A percentile compares a stretch with the other conserved stretches of the same genome.
phyloP scores from a whole-genome alignment of 1,140 invertebrate species.

The Drosophila burlai region DNA sequence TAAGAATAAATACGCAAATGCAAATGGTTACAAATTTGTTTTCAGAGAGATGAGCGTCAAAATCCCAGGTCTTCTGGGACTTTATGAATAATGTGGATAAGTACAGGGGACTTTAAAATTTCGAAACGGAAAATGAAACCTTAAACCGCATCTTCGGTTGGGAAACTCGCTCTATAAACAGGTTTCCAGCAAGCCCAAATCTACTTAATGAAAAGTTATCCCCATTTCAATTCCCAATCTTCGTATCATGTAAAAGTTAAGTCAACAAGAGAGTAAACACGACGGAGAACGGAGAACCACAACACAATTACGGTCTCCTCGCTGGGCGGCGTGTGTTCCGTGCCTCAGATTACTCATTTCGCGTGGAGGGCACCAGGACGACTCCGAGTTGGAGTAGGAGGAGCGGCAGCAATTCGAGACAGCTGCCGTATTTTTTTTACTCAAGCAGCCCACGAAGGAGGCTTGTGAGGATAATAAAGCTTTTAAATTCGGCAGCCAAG shows the following conservation, averaged over 20 bases:
- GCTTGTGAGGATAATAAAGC: constrained; percentile 33
- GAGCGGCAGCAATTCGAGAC: constrained; percentile 24
- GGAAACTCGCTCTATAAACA: background rate
- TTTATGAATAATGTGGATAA: constrained; percentile 12
- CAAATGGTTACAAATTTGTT: constrained; percentile 16
- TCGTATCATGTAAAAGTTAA: constrained; percentile 17
- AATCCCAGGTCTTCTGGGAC: background rate
- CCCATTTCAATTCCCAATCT: constrained; percentile 14
- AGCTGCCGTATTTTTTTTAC: constrained; percentile 21
- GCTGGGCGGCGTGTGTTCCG: constrained; percentile 9
- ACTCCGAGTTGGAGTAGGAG: background rate
- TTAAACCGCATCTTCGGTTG: background rate
- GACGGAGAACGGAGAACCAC: constrained; percentile 36
- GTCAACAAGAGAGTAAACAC: constrained; percentile 40
- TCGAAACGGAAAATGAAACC: background rate
- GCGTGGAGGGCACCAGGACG: constrained; percentile 18
- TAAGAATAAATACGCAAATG: constrained; percentile 1
- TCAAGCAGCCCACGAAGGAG: background rate
- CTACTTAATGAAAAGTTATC: constrained; percentile 11
- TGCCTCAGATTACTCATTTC: constrained; percentile 40
- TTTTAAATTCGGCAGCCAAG: constrained; percentile 35
- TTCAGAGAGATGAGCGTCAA: constrained; percentile 1
- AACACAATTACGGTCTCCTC: constrained; percentile 37
- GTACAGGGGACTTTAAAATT: constrained; percentile 1
- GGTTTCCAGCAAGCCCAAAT: background rate